Evolutionary conservation across 2,797 vertebrate species (phyloP).

Genomic region (Lerista edwardsae): DNA sequence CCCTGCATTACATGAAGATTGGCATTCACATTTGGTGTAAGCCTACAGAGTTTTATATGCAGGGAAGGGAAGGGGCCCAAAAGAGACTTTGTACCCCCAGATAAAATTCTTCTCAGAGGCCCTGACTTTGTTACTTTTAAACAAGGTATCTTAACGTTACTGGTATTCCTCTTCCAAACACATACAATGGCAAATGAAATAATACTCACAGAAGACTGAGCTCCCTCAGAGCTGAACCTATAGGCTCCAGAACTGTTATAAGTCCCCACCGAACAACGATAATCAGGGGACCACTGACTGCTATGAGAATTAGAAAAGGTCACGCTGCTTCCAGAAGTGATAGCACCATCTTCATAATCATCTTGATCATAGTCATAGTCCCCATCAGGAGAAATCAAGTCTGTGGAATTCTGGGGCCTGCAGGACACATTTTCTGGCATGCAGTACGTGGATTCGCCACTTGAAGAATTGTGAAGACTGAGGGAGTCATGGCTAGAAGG

Average conservation of each 20-base stretch:
- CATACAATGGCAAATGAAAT: background rate
- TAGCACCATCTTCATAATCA: constrained; percentile 89
- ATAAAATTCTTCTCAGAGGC: too few species aligned
- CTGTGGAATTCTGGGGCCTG: constrained; percentile 77
- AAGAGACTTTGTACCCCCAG: too few species aligned
- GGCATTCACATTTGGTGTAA: too few species aligned
- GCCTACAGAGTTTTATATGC: too few species aligned
- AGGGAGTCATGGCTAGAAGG: constrained; percentile 65
- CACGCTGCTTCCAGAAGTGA: constrained; percentile 88
- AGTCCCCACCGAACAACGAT: constrained; percentile 89
- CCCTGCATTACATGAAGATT: too few species aligned
- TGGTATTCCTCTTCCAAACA: background rate
- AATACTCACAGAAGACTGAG: constrained; percentile 92
- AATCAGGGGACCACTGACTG: constrained; percentile 92
- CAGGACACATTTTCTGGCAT: constrained; percentile 77
- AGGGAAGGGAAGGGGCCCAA: too few species aligned
- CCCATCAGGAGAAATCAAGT: constrained; percentile 87
- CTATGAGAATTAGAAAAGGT: constrained; percentile 87
- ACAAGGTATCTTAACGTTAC: background rate
- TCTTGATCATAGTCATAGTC: constrained; percentile 93
- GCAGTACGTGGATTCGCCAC: constrained; percentile 84
- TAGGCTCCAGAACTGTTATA: constrained; percentile 93
- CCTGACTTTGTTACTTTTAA: background rate
- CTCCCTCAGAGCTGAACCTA: constrained; percentile 93
- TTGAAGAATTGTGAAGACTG: constrained; percentile 76